phyloP scores from a whole-genome alignment of 37 sponge, comb jelly and placozoan genomes.

The Spongilla lacustris region DNA sequence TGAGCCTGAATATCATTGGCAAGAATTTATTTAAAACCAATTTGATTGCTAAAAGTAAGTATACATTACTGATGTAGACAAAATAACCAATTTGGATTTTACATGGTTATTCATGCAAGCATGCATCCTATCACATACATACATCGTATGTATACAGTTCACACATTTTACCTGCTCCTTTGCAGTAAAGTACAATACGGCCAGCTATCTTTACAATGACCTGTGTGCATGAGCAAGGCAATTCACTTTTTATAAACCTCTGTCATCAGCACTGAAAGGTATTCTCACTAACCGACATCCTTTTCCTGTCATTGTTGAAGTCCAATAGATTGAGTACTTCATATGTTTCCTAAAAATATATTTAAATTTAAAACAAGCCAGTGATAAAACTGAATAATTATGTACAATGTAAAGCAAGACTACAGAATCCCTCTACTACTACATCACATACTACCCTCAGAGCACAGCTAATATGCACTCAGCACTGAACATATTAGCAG shows the following conservation, averaged over 20 bases:
- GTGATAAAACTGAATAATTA: background rate
- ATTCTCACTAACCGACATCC: constrained; percentile 88
- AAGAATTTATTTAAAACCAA: no score
- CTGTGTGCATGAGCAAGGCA: constrained; percentile 25
- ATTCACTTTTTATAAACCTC: background rate
- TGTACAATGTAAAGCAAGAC: background rate
- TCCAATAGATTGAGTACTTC: constrained; percentile 91
- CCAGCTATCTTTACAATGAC: constrained; percentile 55
- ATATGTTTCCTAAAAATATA: constrained; percentile 41
- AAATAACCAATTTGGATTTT: no score
- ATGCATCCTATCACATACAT: no score
- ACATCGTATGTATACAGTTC: no score
- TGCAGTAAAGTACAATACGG: constrained; percentile 79
- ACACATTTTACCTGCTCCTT: constrained; percentile 88
- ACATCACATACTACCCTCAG: no score
- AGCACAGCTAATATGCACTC: no score
- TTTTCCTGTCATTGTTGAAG: constrained; percentile 97
- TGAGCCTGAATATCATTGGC: no score
- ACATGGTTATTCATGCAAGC: no score
- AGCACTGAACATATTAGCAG: no score
- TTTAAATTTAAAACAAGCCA: background rate
- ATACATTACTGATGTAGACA: no score
- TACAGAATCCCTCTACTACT: no score
- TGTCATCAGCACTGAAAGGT: background rate
- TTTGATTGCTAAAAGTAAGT: no score